Conservation (phyloP, 2,888 invertebrate species). For the Cerastis leucographa region DNA sequence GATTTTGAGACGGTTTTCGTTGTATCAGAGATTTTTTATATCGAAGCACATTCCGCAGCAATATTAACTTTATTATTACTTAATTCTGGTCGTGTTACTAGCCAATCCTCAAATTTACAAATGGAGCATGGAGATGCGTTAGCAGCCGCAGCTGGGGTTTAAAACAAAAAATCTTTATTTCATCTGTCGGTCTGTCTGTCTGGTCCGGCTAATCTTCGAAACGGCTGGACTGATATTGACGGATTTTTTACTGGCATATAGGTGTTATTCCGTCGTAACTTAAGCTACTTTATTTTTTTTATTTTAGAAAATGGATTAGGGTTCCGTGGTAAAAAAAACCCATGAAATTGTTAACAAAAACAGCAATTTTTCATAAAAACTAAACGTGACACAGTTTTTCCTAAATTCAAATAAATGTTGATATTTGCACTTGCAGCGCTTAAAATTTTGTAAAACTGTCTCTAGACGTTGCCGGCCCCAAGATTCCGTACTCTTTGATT, state of each 20-base stretch:
- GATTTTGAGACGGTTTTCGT: slow-evolving; percentile 35
- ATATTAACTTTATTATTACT: slow-evolving; percentile 6
- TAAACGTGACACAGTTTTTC: background rate
- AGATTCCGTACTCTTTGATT: background rate
- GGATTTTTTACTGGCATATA: too few relatives aligned
- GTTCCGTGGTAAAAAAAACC: too few relatives aligned
- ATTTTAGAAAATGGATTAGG: too few relatives aligned
- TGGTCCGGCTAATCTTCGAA: too few relatives aligned
- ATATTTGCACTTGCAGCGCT: background rate
- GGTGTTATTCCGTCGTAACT: too few relatives aligned
- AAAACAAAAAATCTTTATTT: too few relatives aligned
- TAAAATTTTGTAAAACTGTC: background rate
- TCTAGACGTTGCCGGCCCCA: background rate
- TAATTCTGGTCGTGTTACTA: background rate
- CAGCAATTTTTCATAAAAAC: background rate
- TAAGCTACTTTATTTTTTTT: too few relatives aligned
- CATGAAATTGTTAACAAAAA: too few relatives aligned
- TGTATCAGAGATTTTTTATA: slow-evolving; percentile 31
- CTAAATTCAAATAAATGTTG: background rate
- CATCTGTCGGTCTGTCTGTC: too few relatives aligned
- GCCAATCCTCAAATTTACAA: slow-evolving; percentile 1
- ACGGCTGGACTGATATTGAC: too few relatives aligned
- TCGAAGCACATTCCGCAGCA: background rate
- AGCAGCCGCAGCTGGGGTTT: background rate
- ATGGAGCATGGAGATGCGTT: background rate